Percentiles rank a stretch among this genome's conserved stretches.
These are phyloP conservation scores for Syngnathus scovelli DNA, from an alignment of 2,113 vertebrate species.

Conservation along the genomic window DNA sequence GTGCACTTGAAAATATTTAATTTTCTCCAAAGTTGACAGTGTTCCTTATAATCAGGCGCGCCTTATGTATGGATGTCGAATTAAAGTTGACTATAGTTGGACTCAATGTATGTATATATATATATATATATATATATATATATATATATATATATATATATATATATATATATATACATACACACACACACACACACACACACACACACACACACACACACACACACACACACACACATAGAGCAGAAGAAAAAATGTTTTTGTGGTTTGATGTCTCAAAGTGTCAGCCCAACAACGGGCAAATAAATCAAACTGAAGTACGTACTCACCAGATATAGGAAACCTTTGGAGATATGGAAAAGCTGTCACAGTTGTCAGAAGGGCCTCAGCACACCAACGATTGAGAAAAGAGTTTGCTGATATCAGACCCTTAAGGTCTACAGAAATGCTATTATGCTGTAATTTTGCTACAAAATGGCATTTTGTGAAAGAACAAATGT, in stretches of 20 bases:
- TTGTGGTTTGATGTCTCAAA: constrained; percentile 19
- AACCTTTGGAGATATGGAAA: not conserved
- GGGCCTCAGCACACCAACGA: not conserved
- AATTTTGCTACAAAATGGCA: not conserved
- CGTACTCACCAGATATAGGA: not conserved
- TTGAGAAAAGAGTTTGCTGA: not conserved
- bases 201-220: too few species aligned
- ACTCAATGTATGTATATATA: too few species aligned
- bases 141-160: too few species aligned
- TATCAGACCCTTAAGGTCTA: not conserved
- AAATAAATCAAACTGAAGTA: constrained; percentile 15
- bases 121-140: too few species aligned
- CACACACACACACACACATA: too few species aligned
- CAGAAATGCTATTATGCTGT: not conserved
- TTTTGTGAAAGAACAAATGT: not conserved
- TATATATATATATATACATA: too few species aligned
- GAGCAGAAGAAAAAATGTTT: constrained; percentile 16
- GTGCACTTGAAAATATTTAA: too few species aligned
- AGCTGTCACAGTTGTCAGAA: not conserved
- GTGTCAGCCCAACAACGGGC: constrained; percentile 3
- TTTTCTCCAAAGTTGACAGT: too few species aligned
- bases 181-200: too few species aligned
- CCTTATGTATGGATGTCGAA: too few species aligned
- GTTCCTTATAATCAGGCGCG: too few species aligned
- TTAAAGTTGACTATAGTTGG: too few species aligned